Base-by-base conservation (phyloP, 2,113 vertebrate genomes). In the Catharus minimus region DNA sequence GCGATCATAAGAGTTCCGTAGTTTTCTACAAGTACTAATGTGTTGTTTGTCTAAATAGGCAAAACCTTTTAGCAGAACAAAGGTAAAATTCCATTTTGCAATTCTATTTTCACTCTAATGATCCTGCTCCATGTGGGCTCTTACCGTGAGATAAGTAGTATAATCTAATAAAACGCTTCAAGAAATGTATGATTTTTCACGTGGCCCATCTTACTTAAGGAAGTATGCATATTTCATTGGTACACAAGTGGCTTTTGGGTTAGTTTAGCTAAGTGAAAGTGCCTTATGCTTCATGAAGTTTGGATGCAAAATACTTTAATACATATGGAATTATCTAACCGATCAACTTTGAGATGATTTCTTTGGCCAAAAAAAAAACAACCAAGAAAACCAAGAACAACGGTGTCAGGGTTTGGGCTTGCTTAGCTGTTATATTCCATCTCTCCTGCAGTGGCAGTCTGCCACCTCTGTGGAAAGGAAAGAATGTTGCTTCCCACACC, bases 381-480 rank as follows among this genome's bases (percentile, higher is more conserved):
- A 50, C 7, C 18, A 44, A 44, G 20, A 44, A 44, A 44, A 4
- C 19, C 44, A 39, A 46, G 11, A 14, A 21, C 53, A 46, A 0
- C 2, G 1, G 7, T 16, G 32, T 9, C 7, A 9, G 32, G 22
- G 15, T n/a, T 0, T 0, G 1, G 22, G 14, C 47, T 64, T 66
- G 7, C 39, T 68, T 16, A 41, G 60, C 17, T 61, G 0, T 79
- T 65, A 28, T 23, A 2, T 77, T 69, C 5, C 36, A 2, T 11
- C 58, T 67, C 43, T 83, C 14, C 22, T 69, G 39, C 26, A 15
- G 36, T 32, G 71, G 28, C 71, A 44, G 0, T 15, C 9, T 66
- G 55, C 47, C 55, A 15, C 24, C 14, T 47, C 36, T 23, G 10
- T 41, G 36, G 67, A 43, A 33, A 27, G 56, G 44, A 46, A 44